Conservation (phyloP, 2,888 invertebrate species). For the Macaria liturata region DNA sequence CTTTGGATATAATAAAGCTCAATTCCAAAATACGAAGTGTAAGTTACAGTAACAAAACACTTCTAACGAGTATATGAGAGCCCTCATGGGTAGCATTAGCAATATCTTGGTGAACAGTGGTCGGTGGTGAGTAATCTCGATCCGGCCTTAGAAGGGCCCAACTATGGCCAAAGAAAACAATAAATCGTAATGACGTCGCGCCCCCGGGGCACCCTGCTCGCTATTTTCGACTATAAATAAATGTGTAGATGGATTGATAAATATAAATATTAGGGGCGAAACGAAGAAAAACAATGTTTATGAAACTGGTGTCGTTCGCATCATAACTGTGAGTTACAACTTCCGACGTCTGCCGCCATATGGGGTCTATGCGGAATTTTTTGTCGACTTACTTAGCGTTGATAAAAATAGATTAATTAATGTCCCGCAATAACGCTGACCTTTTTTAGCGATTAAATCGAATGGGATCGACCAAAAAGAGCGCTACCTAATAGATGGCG, state of each 20-base stretch:
- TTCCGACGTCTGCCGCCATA: conserved; percentile 79
- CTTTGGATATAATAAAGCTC: too few species aligned
- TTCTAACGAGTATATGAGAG: conserved; percentile 28
- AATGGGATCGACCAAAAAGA: conserved; percentile 25
- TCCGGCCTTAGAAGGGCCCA: conserved; percentile 64
- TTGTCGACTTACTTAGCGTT: conserved; percentile 51
- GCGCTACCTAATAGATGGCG: conserved; percentile 27
- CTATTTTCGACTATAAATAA: conserved; percentile 82
- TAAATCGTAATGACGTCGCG: conserved; percentile 78
- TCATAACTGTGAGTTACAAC: conserved; percentile 83
- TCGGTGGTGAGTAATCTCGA: conserved; percentile 53
- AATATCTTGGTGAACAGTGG: conserved; percentile 44
- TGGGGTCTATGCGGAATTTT: conserved; percentile 75
- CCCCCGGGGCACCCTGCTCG: conserved; percentile 78
- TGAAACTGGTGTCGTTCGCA: conserved; percentile 82
- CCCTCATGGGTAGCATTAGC: conserved; percentile 48
- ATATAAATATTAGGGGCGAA: conserved; percentile 83
- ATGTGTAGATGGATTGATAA: conserved; percentile 84
- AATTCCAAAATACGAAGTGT: too few species aligned
- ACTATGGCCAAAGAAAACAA: conserved; percentile 79
- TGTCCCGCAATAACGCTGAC: conserved; percentile 30
- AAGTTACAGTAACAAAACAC: too few species aligned
- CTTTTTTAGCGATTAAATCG: conserved; percentile 33
- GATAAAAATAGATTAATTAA: conserved; percentile 56
- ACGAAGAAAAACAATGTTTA: conserved; percentile 83